Evolutionary conservation across 2,888 invertebrate species (phyloP).

Genomic region (Tillus elongatus): DNA sequence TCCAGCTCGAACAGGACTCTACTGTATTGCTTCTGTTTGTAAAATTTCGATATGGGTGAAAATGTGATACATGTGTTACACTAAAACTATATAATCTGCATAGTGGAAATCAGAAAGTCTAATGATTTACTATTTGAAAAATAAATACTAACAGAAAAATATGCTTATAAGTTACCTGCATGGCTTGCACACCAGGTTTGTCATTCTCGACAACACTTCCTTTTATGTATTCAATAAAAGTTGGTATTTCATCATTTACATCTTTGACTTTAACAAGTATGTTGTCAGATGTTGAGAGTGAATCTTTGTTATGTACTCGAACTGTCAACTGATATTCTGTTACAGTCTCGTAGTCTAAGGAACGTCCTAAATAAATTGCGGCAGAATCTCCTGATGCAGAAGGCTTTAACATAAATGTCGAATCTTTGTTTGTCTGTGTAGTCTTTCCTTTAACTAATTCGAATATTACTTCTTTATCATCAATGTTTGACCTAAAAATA

Average conservation of each 20-base stretch:
- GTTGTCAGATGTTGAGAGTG: conserved; percentile 68
- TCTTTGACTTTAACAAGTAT: conserved; percentile 73
- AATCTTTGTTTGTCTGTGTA: conserved; percentile 75
- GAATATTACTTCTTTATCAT: conserved; percentile 66
- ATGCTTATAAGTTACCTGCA: conserved; percentile 53
- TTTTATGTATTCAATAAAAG: conserved; percentile 70
- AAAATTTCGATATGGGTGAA: no score
- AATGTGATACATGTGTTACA: no score
- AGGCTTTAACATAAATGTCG: conserved; percentile 56
- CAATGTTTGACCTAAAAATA: conserved; percentile 59
- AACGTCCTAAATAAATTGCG: conserved; percentile 64
- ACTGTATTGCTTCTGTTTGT: no score
- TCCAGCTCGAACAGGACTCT: no score
- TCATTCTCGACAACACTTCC: conserved; percentile 84
- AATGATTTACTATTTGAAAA: no score
- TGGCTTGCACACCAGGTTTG: conserved; percentile 70
- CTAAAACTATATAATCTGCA: no score
- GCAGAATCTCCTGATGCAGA: conserved; percentile 62
- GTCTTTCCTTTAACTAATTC: conserved; percentile 75
- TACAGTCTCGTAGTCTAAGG: conserved; percentile 76
- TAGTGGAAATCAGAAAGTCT: no score
- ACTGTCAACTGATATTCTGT: conserved; percentile 77
- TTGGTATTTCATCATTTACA: conserved; percentile 85
- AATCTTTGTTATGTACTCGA: conserved; percentile 71
- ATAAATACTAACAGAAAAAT: not conserved